Evolutionary conservation across 2,113 vertebrate genomes (phyloP).

Genomic region (Istiophorus platypterus): DNA sequence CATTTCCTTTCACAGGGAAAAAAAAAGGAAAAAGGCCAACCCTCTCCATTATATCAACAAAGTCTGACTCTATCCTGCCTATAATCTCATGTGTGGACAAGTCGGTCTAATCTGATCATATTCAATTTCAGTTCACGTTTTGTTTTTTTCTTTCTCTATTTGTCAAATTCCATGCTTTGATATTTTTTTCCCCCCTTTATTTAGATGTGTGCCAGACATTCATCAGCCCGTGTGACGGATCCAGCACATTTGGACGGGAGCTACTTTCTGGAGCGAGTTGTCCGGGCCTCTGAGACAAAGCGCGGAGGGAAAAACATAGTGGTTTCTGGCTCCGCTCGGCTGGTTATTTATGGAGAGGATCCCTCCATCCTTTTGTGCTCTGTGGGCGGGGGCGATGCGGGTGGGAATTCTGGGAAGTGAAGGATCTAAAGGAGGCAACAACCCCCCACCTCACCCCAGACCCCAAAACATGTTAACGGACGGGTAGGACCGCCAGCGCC

Average conservation of each 20-base stretch:
- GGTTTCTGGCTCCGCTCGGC: conserved; percentile 74
- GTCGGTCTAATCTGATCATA: conserved; percentile 30
- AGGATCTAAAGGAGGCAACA: conserved; percentile 60
- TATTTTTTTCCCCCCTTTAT: conserved; percentile 25
- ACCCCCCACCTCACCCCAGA: conserved; percentile 23
- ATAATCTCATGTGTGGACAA: conserved; percentile 31
- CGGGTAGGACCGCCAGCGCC: conserved; percentile 44
- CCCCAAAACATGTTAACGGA: conserved; percentile 33
- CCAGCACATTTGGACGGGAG: conserved; percentile 61
- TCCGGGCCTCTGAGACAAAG: conserved; percentile 68
- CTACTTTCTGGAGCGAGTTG: conserved; percentile 35
- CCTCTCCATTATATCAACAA: background rate
- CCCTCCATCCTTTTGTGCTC: conserved; percentile 79
- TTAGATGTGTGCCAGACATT: conserved; percentile 35
- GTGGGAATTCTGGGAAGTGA: conserved; percentile 77
- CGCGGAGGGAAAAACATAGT: conserved; percentile 70
- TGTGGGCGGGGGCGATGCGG: conserved; percentile 70
- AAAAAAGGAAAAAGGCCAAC: too few relatives aligned
- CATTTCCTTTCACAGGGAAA: background rate
- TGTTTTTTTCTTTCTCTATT: conserved; percentile 21
- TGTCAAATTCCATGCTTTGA: conserved; percentile 9
- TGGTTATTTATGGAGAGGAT: conserved; percentile 83
- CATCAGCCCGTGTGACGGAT: conserved; percentile 50
- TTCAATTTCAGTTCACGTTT: background rate
- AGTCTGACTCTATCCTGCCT: conserved; percentile 1